phyloP scores from a whole-genome alignment of 2,113 vertebrate species.

The Ia io region DNA sequence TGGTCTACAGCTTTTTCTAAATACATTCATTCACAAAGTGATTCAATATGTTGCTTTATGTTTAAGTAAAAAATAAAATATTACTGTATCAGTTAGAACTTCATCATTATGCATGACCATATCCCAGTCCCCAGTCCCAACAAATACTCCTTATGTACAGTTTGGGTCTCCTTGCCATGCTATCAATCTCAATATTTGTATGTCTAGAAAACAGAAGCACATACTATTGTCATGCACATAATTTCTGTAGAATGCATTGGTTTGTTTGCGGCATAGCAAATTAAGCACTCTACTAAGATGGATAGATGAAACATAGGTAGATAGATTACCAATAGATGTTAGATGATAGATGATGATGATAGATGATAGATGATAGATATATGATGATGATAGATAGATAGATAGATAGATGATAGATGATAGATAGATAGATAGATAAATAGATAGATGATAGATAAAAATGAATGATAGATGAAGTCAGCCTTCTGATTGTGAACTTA shows the following conservation, averaged over 20 bases:
- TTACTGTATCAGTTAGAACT: background rate
- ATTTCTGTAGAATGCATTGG: background rate
- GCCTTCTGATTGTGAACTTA: background rate
- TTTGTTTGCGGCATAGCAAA: background rate
- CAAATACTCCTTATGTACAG: background rate
- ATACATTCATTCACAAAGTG: conserved; percentile 20
- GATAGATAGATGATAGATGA: background rate
- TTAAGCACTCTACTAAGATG: background rate
- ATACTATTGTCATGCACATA: background rate
- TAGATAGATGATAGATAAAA: background rate
- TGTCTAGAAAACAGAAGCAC: background rate
- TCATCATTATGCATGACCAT: background rate
- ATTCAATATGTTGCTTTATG: background rate
- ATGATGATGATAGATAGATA: background rate
- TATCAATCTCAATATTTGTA: background rate
- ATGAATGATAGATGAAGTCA: background rate
- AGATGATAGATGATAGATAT: background rate
- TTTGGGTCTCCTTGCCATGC: background rate
- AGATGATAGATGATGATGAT: background rate
- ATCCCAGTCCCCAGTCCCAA: background rate
- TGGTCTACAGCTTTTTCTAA: background rate
- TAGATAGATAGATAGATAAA: background rate
- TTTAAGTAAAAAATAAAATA: conserved; percentile 9
- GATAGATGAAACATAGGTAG: background rate
- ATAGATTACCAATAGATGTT: background rate